Evolutionary conservation across 2,888 invertebrate genomes (phyloP).

Genomic region (Coelopa pilipes): DNA sequence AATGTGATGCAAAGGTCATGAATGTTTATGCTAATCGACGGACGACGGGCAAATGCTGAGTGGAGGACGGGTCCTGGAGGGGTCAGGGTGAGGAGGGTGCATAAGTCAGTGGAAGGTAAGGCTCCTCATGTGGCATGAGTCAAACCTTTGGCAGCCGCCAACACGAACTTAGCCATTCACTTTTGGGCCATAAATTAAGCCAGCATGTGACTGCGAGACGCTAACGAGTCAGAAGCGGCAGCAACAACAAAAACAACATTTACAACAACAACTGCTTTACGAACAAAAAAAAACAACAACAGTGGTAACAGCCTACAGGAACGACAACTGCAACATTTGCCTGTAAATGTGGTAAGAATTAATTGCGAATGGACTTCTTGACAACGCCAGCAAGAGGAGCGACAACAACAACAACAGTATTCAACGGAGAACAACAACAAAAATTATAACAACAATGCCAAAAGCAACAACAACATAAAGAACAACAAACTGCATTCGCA

Average conservation of each 20-base stretch:
- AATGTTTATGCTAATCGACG: constrained; percentile 3
- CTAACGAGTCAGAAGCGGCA: neutral
- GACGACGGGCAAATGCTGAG: no score
- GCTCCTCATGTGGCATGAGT: constrained; percentile 13
- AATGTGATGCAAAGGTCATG: neutral
- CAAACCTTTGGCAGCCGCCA: neutral
- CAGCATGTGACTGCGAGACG: neutral
- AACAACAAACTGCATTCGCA: constrained; percentile 21
- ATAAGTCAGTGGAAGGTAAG: no score
- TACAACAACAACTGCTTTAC: no score
- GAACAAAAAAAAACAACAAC: no score
- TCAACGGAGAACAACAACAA: constrained; percentile 1
- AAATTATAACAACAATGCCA: no score
- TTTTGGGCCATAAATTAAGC: constrained; percentile 14
- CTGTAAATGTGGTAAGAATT: constrained; percentile 22
- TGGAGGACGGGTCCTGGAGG: neutral
- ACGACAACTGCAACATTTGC: neutral
- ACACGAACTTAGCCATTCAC: constrained; percentile 26
- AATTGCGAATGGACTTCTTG: constrained; percentile 22
- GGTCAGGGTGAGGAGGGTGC: neutral
- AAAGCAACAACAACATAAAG: no score
- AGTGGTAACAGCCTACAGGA: neutral
- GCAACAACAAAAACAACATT: no score
- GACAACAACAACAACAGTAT: neutral
- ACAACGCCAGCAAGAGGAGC: neutral